These are phyloP conservation scores for Mormyrus proboscirostris DNA, from an alignment of 2,797 vertebrate genomes.

Conservation along the genomic window DNA sequence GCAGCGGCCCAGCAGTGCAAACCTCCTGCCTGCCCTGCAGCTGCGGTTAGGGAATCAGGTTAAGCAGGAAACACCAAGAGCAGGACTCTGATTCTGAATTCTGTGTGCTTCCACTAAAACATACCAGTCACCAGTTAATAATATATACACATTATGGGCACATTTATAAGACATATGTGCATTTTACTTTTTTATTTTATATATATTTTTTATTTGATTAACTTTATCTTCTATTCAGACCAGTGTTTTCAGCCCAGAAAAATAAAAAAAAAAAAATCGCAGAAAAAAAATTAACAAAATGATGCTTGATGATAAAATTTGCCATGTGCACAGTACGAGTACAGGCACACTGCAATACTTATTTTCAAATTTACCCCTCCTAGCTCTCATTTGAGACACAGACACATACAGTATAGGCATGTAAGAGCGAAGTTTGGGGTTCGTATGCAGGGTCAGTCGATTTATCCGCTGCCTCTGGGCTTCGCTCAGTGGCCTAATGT, in stretches of 20 bases:
- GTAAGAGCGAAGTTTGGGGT: neutral
- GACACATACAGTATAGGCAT: neutral
- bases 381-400: neutral
- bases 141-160: neutral
- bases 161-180: neutral
- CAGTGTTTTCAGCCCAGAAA: neutral
- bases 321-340: neutral
- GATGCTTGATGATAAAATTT: neutral
- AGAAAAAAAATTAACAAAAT: neutral
- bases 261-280: neutral
- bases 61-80: neutral
- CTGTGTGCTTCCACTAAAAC: neutral
- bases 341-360: neutral
- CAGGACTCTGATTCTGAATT: neutral
- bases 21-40: neutral
- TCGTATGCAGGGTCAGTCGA: neutral
- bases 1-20: neutral
- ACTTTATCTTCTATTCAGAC: neutral
- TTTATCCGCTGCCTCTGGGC: neutral
- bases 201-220: neutral
- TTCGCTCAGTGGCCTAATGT: neutral
- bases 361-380: neutral
- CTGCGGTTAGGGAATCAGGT: slow-evolving; percentile 2
- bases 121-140: neutral
- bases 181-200: neutral